Conservation (phyloP, 2,888 invertebrate species). For the Caradrina clavipalpis region DNA sequence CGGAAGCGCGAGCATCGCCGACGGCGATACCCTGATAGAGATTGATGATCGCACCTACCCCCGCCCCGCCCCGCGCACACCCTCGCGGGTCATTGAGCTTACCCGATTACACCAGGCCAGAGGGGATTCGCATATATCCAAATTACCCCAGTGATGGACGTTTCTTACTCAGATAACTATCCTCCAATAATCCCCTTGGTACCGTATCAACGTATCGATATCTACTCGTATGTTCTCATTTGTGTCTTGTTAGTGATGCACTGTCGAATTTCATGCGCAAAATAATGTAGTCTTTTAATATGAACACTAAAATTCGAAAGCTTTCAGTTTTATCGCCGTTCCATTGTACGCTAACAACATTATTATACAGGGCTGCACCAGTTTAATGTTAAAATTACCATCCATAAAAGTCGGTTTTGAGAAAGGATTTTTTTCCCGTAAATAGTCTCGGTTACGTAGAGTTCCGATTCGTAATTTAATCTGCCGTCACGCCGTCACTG, state of each 20-base stretch:
- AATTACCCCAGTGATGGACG: conserved; percentile 89
- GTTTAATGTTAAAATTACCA: conserved; percentile 54
- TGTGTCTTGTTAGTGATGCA: conserved; percentile 49
- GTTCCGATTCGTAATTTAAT: conserved; percentile 63
- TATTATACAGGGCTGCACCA: conserved; percentile 50
- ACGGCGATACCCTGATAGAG: conserved; percentile 85
- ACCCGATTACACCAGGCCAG: conserved; percentile 83
- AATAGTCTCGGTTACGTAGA: conserved; percentile 48
- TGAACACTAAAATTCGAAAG: conserved; percentile 62
- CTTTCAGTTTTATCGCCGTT: conserved; percentile 66
- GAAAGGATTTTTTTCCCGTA: conserved; percentile 44
- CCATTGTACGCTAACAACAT: conserved; percentile 61
- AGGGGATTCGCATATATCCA: conserved; percentile 89
- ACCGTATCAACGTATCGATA: conserved; percentile 60
- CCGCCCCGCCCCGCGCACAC: conserved; percentile 65
- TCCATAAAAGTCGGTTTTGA: conserved; percentile 51
- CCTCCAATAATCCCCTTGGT: conserved; percentile 74
- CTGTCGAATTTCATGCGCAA: conserved; percentile 59
- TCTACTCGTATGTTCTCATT: conserved; percentile 49
- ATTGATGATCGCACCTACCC: conserved; percentile 84
- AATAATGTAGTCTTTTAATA: conserved; percentile 58
- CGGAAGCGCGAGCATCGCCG: conserved; percentile 76
- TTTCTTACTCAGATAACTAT: conserved; percentile 85
- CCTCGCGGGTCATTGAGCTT: conserved; percentile 82
- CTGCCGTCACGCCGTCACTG: conserved; percentile 56